Conservation (phyloP, 2,113 vertebrate genomes). For the Calonectris borealis region DNA sequence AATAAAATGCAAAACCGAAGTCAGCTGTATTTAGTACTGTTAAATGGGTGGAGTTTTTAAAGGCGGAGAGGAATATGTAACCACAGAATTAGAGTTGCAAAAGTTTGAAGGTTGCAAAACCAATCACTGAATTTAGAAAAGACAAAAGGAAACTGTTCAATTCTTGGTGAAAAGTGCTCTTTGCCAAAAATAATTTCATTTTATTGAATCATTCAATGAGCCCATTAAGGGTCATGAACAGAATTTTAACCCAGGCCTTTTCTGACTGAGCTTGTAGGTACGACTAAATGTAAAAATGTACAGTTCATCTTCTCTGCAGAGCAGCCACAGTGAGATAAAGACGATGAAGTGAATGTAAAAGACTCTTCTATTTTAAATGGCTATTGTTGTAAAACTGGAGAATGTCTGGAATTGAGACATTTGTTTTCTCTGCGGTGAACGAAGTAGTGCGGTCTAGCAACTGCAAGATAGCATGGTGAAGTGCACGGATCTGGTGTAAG, state of each 20-base stretch:
- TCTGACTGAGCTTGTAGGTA: background rate
- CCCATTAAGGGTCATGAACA: background rate
- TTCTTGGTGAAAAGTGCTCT: background rate
- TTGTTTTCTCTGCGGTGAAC: background rate
- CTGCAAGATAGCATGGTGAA: background rate
- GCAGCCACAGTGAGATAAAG: background rate
- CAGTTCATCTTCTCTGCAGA: background rate
- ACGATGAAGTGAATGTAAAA: background rate
- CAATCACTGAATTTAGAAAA: background rate
- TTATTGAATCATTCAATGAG: background rate
- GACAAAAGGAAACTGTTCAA: background rate
- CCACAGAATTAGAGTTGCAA: background rate
- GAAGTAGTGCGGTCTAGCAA: background rate
- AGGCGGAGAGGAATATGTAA: background rate
- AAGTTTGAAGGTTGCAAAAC: background rate
- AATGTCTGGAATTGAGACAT: background rate
- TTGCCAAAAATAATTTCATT: slow-evolving; percentile 15
- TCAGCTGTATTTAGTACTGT: background rate
- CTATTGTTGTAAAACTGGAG: background rate
- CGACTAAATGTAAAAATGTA: background rate
- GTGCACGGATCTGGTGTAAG: background rate
- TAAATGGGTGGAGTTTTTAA: background rate
- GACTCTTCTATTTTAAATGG: background rate
- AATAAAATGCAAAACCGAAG: background rate
- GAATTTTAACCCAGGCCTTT: background rate